Percentiles rank a stretch among this genome's conserved stretches.
phyloP scores from a whole-genome alignment of 1,140 invertebrate species.

The Drosophila rufa region DNA sequence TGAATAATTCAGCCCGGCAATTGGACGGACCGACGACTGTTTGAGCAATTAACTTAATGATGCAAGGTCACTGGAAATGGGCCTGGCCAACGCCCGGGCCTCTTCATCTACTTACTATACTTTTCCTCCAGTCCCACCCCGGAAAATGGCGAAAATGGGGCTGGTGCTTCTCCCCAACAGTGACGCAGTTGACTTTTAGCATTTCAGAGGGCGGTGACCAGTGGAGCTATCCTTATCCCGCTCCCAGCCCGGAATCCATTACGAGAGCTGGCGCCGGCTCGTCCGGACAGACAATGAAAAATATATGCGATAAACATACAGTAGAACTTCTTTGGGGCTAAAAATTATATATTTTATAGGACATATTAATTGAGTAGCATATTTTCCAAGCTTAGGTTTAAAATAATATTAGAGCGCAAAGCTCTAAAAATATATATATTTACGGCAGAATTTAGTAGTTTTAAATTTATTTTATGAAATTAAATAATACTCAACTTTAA shows the following conservation, averaged over 20 bases:
- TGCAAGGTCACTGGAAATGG: conserved; percentile 80
- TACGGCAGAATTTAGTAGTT: no score
- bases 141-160: conserved; percentile 9
- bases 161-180: conserved; percentile 35
- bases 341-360: no score
- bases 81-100: conserved; percentile 15
- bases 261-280: conserved; percentile 69
- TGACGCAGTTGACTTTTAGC: conserved; percentile 74
- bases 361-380: no score
- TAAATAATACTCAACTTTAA: no score
- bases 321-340: conserved; percentile 1
- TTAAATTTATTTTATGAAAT: no score
- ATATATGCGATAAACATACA: conserved; percentile 36
- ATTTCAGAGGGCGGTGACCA: conserved; percentile 39
- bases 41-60: conserved; percentile 81
- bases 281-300: conserved; percentile 57
- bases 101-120: not conserved
- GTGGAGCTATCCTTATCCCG: conserved; percentile 9
- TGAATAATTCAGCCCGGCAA: conserved; percentile 80
- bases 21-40: conserved; percentile 59
- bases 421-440: no score
- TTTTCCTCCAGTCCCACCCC: not conserved
- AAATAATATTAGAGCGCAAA: no score
- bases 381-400: no score
- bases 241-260: conserved; percentile 49